phyloP scores from a whole-genome alignment of 1,140 invertebrate genomes.

The Drosophila navojoa region DNA sequence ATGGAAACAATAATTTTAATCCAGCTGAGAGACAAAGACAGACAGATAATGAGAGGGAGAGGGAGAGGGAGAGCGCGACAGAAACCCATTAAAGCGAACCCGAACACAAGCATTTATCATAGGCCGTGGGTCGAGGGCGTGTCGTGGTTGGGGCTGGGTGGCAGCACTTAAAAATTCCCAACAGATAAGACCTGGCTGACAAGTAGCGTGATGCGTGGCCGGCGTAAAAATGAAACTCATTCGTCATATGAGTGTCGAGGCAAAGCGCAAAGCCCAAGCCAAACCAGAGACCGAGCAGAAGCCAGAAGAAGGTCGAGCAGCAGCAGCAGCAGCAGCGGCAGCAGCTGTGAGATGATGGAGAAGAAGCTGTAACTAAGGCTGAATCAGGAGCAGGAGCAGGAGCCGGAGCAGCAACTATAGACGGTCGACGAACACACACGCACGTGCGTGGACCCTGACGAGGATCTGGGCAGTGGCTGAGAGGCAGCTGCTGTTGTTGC shows the following conservation, averaged over 20 bases:
- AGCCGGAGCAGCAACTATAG: not conserved
- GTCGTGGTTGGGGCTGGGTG: not conserved
- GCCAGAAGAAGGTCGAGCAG: not conserved
- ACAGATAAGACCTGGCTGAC: slow-evolving; percentile 65
- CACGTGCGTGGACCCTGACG: slow-evolving; percentile 59
- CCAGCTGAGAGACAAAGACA: not conserved
- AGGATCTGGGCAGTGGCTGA: slow-evolving; percentile 15
- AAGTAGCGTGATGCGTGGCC: slow-evolving; percentile 66
- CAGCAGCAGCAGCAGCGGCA: too few relatives aligned
- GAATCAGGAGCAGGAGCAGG: not conserved
- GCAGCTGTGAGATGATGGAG: not conserved
- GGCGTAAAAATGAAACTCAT: slow-evolving; percentile 71
- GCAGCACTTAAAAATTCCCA: slow-evolving; percentile 68
- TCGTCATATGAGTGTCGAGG: slow-evolving; percentile 56
- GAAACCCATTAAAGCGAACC: slow-evolving; percentile 14
- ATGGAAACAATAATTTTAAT: too few relatives aligned
- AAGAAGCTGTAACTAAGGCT: not conserved
- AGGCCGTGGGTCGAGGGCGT: not conserved
- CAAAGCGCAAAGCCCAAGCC: slow-evolving; percentile 19
- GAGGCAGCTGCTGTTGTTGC: slow-evolving; percentile 34
- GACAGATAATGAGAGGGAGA: not conserved
- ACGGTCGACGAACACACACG: slow-evolving; percentile 5
- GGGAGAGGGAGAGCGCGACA: not conserved
- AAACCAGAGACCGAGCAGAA: not conserved
- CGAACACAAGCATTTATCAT: slow-evolving; percentile 14